Evolutionary conservation across 1,140 invertebrate species (phyloP), one percentile per base, ranked within the genome.

Genomic region (Drosophila persimilis): DNA sequence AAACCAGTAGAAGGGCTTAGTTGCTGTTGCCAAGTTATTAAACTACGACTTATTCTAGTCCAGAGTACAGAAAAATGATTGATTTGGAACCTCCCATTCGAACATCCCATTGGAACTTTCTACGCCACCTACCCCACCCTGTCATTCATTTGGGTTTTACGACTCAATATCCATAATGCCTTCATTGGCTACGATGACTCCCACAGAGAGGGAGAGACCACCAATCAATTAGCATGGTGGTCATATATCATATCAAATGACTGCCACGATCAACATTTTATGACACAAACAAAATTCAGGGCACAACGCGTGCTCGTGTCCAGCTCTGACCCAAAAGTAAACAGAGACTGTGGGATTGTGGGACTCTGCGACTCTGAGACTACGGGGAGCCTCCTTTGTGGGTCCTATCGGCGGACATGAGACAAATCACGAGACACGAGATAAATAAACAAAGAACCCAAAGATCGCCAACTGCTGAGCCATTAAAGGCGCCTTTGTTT

Each of bases 181-280:
- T 39, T 13, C 11, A 39, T 39, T 39, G 11, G 35, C 35, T 26
- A 5, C 24, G 4, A 39, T 35, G 31, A 35, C 31, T 35, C 35
- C 35, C 11, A 39, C 11, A 35, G 2, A 31, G 29, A 2, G 29
- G 8, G 9, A 41, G 9, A 44, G 64, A 48, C 64, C 43, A 54
- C 50, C 74, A 69, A 56, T 61, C 64, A 79, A 66, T 71, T 84
- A 54, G 41, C 20, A n/a, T 26, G 7, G 67, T 26, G 7, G 67
- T 80, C 74, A 47, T 62, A 74, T 74, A 41, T 83, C 74, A 69
- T 60, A 57, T 58, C 43, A 26, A 77, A 54, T 65, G 56, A 71
- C 48, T 52, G 65, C 47, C 54, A 71, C 15, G 46, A 71, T 71
- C 66, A 60, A 60, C 66, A 71, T 53, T 71, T 71, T 71, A 60